Base-by-base conservation (phyloP, 2,113 vertebrate genomes). In the Furnarius figulus region DNA sequence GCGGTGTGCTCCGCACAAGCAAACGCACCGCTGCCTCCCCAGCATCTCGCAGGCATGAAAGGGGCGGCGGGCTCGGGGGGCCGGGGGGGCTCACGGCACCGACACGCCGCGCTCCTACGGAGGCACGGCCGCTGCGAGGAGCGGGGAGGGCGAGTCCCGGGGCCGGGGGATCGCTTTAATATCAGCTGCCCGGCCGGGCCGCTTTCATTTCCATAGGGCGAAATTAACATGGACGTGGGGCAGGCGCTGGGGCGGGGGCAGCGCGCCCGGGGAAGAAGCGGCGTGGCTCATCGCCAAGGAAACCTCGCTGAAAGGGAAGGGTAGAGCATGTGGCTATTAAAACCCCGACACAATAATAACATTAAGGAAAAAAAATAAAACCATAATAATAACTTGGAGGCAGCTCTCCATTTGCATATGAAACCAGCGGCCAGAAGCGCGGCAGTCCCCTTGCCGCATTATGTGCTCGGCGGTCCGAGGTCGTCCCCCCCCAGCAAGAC, bases 241-340 rank as follows among this genome's bases (percentile, higher is more conserved):
- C 87, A 87, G 96, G 80, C 73, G 87, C 80, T 68, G 88, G 82
- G 74, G 82, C 44, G 67, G 85, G 63, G 92, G 95, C 73, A 73
- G 27, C 15, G 71, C 52, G 55, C 91, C 80, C 87, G 44, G 40
- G 81, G 84, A 88, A 91, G 87, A 62, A 93, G 88, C 67, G 68
- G 85, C 85, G 82, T 90, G 96, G 96, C 92, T 58, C 84, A 96
- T 96, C 77, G 93, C 93, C 95, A 95, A 66, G 92, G 92, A 96
- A 82, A 94, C 88, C 92, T 92, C 65, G 35, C 70, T 93, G 87
- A 75, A 79, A 94, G 71, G 81, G 44, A 78, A 89, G 76, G 88
- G 63, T 81, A 66, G 92, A 83, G 89, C 90, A 81, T 92, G 94
- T 65, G 92, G 90, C 80, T 84, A 35, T 66, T 79, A 93, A 96